Conservation (phyloP, 2,113 vertebrate genomes). For the Anoplopoma fimbria region DNA sequence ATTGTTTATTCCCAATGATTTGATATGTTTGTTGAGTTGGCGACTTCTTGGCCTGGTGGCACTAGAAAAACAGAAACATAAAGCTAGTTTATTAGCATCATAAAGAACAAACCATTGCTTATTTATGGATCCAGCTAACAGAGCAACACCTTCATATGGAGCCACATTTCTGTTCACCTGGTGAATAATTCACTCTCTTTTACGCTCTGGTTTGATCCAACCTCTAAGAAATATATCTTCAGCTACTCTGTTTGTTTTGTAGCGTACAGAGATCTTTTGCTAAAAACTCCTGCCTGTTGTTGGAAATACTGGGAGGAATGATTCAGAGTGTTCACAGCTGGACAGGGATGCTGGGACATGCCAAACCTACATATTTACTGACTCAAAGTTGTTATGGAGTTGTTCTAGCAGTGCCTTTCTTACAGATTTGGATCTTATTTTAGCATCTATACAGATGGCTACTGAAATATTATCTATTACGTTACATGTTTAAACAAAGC, state of each 20-base stretch:
- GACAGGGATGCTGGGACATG: conserved; percentile 10
- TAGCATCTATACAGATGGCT: background rate
- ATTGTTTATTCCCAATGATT: too few relatives aligned
- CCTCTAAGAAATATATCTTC: background rate
- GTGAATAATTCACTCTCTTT: background rate
- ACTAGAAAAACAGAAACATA: background rate
- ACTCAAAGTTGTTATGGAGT: conserved; percentile 25
- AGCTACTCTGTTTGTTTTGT: background rate
- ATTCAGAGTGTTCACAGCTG: conserved; percentile 11
- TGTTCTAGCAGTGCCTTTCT: background rate
- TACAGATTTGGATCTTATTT: conserved; percentile 4
- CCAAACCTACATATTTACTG: conserved; percentile 29
- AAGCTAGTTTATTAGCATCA: background rate
- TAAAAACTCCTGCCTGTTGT: background rate
- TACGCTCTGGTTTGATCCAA: background rate
- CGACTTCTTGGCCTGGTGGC: background rate
- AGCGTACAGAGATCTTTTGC: background rate
- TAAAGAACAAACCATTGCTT: background rate
- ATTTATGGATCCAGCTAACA: background rate
- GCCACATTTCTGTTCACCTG: background rate
- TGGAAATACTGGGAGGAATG: conserved; percentile 1
- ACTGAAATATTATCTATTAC: conserved; percentile 2
- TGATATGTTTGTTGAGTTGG: too few relatives aligned
- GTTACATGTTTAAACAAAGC: conserved; percentile 12
- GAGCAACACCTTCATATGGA: background rate